Evolutionary conservation across 2,113 vertebrate species (phyloP), one percentile per base, ranked within the genome.

Genomic region (Amblyornis subalaris): DNA sequence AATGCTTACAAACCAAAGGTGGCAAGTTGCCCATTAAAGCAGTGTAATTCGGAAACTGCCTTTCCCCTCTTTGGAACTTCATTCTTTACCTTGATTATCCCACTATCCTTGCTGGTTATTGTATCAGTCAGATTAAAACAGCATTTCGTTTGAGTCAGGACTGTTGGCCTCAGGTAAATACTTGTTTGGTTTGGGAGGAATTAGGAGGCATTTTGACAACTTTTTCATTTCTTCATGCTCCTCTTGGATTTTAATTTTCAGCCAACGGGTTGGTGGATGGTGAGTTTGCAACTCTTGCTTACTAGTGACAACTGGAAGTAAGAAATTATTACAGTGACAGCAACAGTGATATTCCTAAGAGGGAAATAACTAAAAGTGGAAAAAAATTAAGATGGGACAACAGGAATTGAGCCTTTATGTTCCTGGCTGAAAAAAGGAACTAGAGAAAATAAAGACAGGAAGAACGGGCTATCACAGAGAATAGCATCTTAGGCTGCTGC

Each of bases 161-260:
- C 67, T 91, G 69, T 95, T 90, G 82, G 70, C 94, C 92, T 89
- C 92, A 92, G 50, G 53, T 92, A 92, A 94, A 94, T 95, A 89
- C 81, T 96, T 96, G 89, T 85, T 95, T 95, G 96, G 83, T 97
- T 97, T 90, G 90, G 72, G 88, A 96, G 73, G 83, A 94, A 94
- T 91, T 91, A 95, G 93, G 94, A 97, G 95, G 93, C 92, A 92
- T 93, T 94, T 96, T 96, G 95, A 95, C 96, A 97, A 96, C 94
- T 96, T 85, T 97, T 95, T 97, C 95, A 86, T 96, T 95, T 96
- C 92, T 95, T 95, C 93, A 95, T 96, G 95, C 95, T 97, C 94
- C 93, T 96, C 94, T 95, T 54, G 93, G 92, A 94, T 95, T 96
- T 96, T 96, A 95, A 96, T 94, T 96, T 95, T 95, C 93, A 95